Percentiles rank a stretch among this genome's conserved stretches.
phyloP scores from a whole-genome alignment of 2,113 vertebrate genomes.

The Microcebus tavaratra region DNA sequence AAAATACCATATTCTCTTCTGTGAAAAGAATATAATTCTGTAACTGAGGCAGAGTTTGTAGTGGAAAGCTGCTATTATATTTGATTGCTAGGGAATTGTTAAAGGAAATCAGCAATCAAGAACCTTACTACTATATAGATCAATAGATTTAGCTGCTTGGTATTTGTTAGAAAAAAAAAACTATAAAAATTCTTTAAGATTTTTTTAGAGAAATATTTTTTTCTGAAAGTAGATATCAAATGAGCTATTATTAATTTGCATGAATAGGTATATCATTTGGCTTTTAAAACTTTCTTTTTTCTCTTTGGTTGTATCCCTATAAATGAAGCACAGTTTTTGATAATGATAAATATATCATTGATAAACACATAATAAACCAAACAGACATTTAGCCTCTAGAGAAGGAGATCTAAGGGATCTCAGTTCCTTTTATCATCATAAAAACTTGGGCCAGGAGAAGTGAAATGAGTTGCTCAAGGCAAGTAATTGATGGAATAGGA shows the following conservation, averaged over 20 bases:
- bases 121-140: neutral
- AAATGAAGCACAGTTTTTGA: neutral
- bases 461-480: neutral
- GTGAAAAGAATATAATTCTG: neutral
- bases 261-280: neutral
- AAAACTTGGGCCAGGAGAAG: neutral
- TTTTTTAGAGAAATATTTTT: neutral
- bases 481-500: neutral
- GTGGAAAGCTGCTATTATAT: neutral
- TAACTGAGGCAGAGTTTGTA: neutral
- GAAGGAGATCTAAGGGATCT: neutral
- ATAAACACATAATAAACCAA: neutral
- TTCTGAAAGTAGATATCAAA: constrained; percentile 35
- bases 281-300: neutral
- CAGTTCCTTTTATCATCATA: neutral
- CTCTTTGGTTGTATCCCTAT: neutral
- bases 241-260: neutral
- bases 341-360: neutral
- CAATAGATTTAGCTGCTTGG: neutral
- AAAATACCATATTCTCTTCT: neutral
- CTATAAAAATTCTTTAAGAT: neutral
- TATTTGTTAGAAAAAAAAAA: neutral
- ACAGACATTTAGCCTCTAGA: neutral
- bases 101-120: neutral
- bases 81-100: neutral